phyloP scores from a whole-genome alignment of 23 tunicate genomes.

The Ciona savignyi region DNA sequence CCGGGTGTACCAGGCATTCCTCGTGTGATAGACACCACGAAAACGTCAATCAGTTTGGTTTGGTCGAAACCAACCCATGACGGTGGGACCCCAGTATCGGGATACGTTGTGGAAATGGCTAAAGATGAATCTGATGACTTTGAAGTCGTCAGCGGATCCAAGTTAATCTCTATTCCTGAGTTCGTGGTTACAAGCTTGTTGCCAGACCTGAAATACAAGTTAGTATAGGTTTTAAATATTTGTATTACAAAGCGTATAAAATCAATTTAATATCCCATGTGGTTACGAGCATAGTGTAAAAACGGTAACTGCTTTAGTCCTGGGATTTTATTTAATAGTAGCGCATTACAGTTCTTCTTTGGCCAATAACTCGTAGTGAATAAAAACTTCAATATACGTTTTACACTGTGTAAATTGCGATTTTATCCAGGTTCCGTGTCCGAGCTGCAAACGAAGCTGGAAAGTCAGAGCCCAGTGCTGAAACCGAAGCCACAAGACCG shows the following conservation, averaged over 20 bases:
- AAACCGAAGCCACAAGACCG: constrained; percentile 43
- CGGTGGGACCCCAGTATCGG: constrained; percentile 56
- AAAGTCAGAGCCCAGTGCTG: constrained; percentile 65
- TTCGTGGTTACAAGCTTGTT: constrained; percentile 42
- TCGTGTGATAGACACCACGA: constrained; percentile 50
- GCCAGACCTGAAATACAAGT: constrained; percentile 64
- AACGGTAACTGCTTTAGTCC: too few species aligned
- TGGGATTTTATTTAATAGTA: too few species aligned
- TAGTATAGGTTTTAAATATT: too few species aligned
- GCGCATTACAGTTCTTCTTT: too few species aligned
- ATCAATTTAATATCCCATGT: too few species aligned
- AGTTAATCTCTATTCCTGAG: constrained; percentile 23
- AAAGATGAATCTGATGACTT: constrained; percentile 49
- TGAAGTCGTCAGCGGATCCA: constrained; percentile 46
- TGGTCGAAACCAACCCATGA: constrained; percentile 75
- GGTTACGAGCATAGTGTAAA: too few species aligned
- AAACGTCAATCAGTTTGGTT: constrained; percentile 28
- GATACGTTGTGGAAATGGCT: constrained; percentile 77
- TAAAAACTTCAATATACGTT: too few species aligned
- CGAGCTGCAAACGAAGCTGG: constrained; percentile 72
- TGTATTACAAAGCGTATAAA: too few species aligned
- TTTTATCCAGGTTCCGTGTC: constrained; percentile 53
- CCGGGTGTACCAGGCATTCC: constrained; percentile 77
- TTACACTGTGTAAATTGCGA: too few species aligned
- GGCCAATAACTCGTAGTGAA: too few species aligned